phyloP scores from a whole-genome alignment of 2,888 invertebrate species.

The Xestia ashworthii region DNA sequence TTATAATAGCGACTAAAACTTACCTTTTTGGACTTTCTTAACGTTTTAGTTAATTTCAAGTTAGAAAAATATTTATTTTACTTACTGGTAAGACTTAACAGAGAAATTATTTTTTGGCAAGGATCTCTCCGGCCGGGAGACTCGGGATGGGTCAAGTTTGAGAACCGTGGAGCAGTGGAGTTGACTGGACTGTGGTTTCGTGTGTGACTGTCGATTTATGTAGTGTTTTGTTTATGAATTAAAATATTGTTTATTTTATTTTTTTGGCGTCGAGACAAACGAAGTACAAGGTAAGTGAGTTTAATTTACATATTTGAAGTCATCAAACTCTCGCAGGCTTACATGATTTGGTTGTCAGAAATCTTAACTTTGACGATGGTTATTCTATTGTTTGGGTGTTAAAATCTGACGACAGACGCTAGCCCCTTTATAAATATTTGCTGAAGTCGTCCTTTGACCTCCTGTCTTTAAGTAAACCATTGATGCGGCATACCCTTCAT shows the following conservation, averaged over 20 bases:
- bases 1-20: neutral
- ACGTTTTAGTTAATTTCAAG: neutral
- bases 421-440: constrained; percentile 7
- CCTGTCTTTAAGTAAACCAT: neutral
- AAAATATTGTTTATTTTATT: constrained; percentile 69
- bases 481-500: constrained; percentile 9
- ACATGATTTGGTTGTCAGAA: constrained; percentile 27
- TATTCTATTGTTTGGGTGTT: constrained; percentile 42
- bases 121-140: constrained; percentile 42
- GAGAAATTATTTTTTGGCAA: constrained; percentile 52
- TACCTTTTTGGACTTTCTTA: rapidly evolving
- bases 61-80: constrained; percentile 4
- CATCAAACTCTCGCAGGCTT: constrained; percentile 33
- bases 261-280: constrained; percentile 64
- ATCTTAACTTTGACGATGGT: constrained; percentile 27
- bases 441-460: neutral
- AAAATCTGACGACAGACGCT: constrained; percentile 11
- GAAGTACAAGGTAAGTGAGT: constrained; percentile 75
- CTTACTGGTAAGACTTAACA: constrained; percentile 35
- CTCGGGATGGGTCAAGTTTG: constrained; percentile 65
- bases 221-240: constrained; percentile 82
- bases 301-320: constrained; percentile 37
- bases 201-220: constrained; percentile 68
- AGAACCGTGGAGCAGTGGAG: constrained; percentile 52
- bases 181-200: constrained; percentile 70